Evolutionary conservation across 2,113 vertebrate species (phyloP).

Genomic region (Sylvietta virens): DNA sequence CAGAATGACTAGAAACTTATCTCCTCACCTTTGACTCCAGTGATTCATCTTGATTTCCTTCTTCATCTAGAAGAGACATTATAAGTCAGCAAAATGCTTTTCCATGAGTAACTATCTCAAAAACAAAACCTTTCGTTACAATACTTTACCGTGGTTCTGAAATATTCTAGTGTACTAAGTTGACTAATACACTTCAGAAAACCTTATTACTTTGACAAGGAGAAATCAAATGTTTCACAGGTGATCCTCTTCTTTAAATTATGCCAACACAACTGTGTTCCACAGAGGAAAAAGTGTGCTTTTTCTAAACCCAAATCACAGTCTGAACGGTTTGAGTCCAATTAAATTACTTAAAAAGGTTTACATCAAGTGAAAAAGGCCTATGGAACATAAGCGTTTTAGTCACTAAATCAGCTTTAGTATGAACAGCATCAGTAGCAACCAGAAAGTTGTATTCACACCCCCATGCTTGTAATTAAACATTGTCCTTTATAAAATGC

Average conservation of each 20-base stretch:
- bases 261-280: not conserved
- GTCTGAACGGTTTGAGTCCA: not conserved
- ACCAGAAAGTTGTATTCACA: not conserved
- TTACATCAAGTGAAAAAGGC: not conserved
- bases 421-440: not conserved
- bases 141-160: not conserved
- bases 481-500: not conserved
- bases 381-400: not conserved
- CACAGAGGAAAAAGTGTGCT: not conserved
- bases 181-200: not conserved
- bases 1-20: not conserved
- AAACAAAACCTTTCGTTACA: not conserved
- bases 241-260: not conserved
- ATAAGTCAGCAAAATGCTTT: not conserved
- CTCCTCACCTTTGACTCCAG: constrained; percentile 74
- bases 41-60: constrained; percentile 72
- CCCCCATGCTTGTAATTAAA: not conserved
- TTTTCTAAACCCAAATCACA: not conserved
- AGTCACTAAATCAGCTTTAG: not conserved
- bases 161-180: not conserved
- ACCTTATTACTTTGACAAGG: not conserved
- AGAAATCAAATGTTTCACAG: not conserved
- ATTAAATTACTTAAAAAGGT: not conserved
- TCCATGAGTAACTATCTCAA: not conserved
- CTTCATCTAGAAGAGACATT: constrained; percentile 70